These are phyloP conservation scores for Pachyramphus minor DNA, from an alignment of 2,113 vertebrate genomes.

Conservation along the genomic window DNA sequence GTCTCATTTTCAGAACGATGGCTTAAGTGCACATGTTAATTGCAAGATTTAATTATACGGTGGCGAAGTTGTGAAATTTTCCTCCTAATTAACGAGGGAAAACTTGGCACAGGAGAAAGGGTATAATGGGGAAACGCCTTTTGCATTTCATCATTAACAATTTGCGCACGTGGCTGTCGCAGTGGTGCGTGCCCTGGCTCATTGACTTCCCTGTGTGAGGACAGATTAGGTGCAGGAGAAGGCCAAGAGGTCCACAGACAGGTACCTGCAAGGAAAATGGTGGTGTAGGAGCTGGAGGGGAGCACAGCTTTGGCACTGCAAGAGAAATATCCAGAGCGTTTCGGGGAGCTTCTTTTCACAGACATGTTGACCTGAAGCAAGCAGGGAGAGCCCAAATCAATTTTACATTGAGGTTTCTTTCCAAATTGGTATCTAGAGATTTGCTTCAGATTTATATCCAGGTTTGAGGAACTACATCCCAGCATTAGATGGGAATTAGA, in stretches of 20 bases:
- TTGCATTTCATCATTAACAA: background rate
- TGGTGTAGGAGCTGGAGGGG: background rate
- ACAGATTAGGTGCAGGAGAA: background rate
- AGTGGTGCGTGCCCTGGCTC: background rate
- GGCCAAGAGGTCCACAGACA: background rate
- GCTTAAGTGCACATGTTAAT: constrained; percentile 50
- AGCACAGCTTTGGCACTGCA: background rate
- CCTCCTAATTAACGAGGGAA: constrained; percentile 43
- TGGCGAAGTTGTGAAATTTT: constrained; percentile 25
- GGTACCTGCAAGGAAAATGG: background rate
- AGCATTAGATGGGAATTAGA: background rate
- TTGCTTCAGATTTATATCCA: background rate
- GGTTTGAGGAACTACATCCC: background rate
- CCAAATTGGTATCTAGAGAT: background rate
- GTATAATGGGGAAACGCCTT: background rate
- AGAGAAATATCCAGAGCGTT: background rate
- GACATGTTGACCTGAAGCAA: background rate
- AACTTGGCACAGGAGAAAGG: background rate
- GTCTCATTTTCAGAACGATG: constrained; percentile 16
- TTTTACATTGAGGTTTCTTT: background rate
- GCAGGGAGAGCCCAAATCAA: background rate
- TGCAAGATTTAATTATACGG: constrained; percentile 52
- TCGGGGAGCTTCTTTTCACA: background rate
- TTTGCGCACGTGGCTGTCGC: background rate
- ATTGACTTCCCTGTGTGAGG: background rate